These are phyloP conservation scores for Drosophila prosaltans DNA, from an alignment of 1,140 invertebrate species.

Conservation along the genomic window DNA sequence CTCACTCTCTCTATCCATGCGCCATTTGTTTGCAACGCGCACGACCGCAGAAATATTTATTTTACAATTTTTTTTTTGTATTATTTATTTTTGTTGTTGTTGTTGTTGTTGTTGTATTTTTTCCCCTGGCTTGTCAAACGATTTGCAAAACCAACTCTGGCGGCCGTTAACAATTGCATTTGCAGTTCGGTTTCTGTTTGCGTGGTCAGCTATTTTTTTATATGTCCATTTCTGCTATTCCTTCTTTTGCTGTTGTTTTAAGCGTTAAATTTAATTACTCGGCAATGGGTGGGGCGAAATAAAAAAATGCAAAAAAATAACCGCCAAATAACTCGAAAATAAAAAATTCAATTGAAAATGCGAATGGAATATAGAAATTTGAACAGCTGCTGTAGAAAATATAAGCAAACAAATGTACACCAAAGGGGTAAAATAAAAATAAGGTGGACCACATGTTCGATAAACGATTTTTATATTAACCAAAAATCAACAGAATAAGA, in stretches of 20 bases:
- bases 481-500: conserved; percentile 34
- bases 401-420: conserved; percentile 44
- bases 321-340: background rate
- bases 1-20: conserved; percentile 38
- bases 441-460: conserved; percentile 22
- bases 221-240: conserved; percentile 3
- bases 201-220: conserved; percentile 41
- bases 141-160: conserved; percentile 76
- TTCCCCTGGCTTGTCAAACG: conserved; percentile 67
- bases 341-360: conserved; percentile 39
- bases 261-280: conserved; percentile 80
- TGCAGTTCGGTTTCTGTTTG: conserved; percentile 65
- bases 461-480: conserved; percentile 35
- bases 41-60: conserved; percentile 65
- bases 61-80: conserved; percentile 27
- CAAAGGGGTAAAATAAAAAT: conserved; percentile 8
- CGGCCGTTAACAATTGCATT: conserved; percentile 70
- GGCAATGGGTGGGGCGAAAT: conserved; percentile 44
- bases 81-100: background rate
- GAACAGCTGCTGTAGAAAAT: conserved; percentile 58
- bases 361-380: conserved; percentile 53
- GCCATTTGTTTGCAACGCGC: conserved; percentile 51
- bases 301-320: conserved; percentile 15
- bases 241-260: conserved; percentile 63
- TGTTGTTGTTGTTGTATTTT: conserved; percentile 11